Base-by-base conservation (phyloP, 2,113 vertebrate genomes). In the Mystacornis crossleyi region DNA sequence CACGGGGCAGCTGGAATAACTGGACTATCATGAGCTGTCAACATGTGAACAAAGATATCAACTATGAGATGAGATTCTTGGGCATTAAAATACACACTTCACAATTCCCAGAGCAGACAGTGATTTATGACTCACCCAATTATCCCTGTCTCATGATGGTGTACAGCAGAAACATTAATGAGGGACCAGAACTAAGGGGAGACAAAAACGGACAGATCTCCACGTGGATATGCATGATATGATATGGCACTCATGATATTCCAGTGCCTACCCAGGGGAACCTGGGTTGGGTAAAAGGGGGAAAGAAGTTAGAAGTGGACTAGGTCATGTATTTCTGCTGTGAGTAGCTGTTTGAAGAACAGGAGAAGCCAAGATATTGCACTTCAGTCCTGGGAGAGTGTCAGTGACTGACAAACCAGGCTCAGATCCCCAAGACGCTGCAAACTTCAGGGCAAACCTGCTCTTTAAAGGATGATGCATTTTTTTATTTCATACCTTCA, bases 11-110 rank as follows among this genome's bases (percentile, higher is more conserved):
- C 57, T 75, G 65, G 25, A 87, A 50, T 36, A 88, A 94, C 81
- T 64, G 51, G 55, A 60, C 60, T 57, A 40, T 77, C 64, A 25
- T 12, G 18, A 65, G 14, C 75, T 81, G 80, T 83, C 93, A 95
- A 70, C 51, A 78, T 31, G 26, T 31, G 45, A 96, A 95, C 43
- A 93, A 88, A 96, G 79, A 65, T 50, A 91, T 94, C 82, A 89
- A 86, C 54, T 42, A 65, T 14, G 43, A 81, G 26, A 66, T 20
- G 18, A 71, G 51, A 71, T 87, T 93, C 60, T 54, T 78, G 47
- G 60, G 33, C 34, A 77, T 50, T 89, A 58, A 83, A 95, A 83
- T 48, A 82, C 58, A 64, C 62, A 33, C 21, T 73, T 53, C 11
- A 26, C 55, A 95, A 89, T 73, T 93, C 75, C 75, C 67, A 93